Evolutionary conservation across 2,888 invertebrate species (phyloP), one percentile per base, ranked within the genome.

Genomic region (Chymomyza procnemis): DNA sequence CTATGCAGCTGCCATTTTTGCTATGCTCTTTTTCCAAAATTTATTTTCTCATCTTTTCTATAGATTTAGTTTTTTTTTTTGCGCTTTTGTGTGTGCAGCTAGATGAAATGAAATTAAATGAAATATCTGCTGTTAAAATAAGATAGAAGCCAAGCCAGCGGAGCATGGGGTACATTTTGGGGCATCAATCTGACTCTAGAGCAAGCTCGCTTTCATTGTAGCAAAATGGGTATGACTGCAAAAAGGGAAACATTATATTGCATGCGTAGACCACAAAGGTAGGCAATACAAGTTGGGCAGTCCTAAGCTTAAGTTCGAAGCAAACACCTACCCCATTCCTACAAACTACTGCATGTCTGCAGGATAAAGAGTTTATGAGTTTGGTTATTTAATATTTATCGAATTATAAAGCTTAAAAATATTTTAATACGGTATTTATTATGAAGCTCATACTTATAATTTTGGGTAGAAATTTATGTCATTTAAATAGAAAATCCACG

Each of bases 91-190:
- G 58, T 69, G 55, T 61, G 69, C 61, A 57, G 61, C 65, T 56
- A 68, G 72, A 73, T 72, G 47, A 76, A 69, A 69, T 69, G 65
- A 70, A 80, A 80, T 76, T 66, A 74, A 84, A 84, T 82, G 57
- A 78, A 74, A 80, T 75, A 73, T 73, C 70, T 67, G 21, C 60
- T 59, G 58, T 58, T 22, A 46, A 58, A 58, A 58, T 58, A 58
- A 58, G 46, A 46, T 58, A 58, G 30, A 46, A 21, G 46, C 48
- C 48, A 50, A 50, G 48, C 16, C 16, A 18, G 48, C 48, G 6
- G 12, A 12, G 34, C 34, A 12, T 41, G 9, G 34, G 12, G 34
- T 41, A 12, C 34, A 41, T 9, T 41, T 41, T 41, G 12, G 9
- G 34, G 34, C 34, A 41, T 41, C 26, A 26, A 26, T 26, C 26